Evolutionary conservation across 2,113 vertebrate species (phyloP).

Genomic region (Hylia prasina): DNA sequence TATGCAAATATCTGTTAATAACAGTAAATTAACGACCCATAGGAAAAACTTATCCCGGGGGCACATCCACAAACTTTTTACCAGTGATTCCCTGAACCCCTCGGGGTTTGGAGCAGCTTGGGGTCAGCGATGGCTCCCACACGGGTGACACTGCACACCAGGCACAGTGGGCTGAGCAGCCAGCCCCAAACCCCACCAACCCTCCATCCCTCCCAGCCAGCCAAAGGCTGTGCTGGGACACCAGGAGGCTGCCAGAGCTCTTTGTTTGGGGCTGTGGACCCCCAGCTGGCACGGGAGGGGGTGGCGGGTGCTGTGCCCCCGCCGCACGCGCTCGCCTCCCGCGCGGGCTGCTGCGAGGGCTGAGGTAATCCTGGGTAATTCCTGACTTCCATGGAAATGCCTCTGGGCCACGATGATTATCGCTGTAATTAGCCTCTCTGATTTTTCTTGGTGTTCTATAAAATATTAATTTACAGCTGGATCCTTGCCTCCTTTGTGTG

Average conservation of each 20-base stretch:
- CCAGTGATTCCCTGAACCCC: neutral
- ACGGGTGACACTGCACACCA: neutral
- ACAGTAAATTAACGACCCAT: neutral
- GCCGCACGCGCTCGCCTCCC: neutral
- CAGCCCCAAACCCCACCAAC: neutral
- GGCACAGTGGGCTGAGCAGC: rapidly evolving
- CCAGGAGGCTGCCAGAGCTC: neutral
- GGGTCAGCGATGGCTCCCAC: rapidly evolving
- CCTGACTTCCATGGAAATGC: conserved; percentile 52
- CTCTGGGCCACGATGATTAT: conserved; percentile 51
- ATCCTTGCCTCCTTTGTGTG: conserved; percentile 46
- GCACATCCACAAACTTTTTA: neutral
- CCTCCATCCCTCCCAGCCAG: neutral
- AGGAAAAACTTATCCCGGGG: neutral
- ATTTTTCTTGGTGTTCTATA: conserved; percentile 63
- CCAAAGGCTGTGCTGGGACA: rapidly evolving
- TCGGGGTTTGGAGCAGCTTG: rapidly evolving
- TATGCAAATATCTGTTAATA: neutral
- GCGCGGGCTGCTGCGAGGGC: neutral
- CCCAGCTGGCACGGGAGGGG: neutral
- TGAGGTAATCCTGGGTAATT: conserved; percentile 62
- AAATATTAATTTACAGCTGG: conserved; percentile 66
- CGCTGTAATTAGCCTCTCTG: conserved; percentile 60
- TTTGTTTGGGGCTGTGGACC: rapidly evolving
- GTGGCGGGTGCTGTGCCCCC: neutral